phyloP scores from a whole-genome alignment of 1,140 invertebrate genomes.

The Brachionus manjavacas region DNA sequence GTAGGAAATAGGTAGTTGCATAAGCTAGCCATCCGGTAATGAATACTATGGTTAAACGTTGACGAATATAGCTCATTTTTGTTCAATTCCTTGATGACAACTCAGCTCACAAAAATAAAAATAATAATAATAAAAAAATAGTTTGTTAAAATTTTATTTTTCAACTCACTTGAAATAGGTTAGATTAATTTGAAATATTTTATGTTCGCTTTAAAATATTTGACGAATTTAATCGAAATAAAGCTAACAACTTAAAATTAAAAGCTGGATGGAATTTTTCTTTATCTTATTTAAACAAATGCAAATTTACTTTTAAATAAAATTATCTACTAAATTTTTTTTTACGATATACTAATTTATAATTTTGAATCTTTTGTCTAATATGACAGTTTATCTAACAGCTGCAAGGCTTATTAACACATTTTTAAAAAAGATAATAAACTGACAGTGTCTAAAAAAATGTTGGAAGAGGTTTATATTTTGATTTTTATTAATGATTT shows the following conservation, averaged over 20 bases:
- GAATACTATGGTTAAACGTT: not conserved
- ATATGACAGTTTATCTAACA: no score
- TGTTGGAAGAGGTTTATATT: no score
- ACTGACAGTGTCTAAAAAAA: no score
- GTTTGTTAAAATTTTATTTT: not conserved
- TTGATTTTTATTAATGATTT: no score
- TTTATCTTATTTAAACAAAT: not conserved
- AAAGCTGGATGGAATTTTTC: not conserved
- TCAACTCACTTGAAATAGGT: not conserved
- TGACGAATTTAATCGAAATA: not conserved
- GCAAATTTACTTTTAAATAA: not conserved
- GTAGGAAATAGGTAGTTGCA: constrained; percentile 58
- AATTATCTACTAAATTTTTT: not conserved
- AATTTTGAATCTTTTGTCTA: no score
- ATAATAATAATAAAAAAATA: not conserved
- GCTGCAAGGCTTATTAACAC: no score
- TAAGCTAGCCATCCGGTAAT: constrained; percentile 57
- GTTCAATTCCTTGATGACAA: not conserved
- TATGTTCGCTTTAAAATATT: not conserved
- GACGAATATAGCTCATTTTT: constrained; percentile 23
- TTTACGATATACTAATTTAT: not conserved
- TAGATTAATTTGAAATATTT: constrained; percentile 34
- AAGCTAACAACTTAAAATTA: not conserved
- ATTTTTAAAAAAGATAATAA: no score
- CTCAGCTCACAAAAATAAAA: not conserved